Conservation (phyloP, 2,113 vertebrate species). For the Etheostoma cragini region DNA sequence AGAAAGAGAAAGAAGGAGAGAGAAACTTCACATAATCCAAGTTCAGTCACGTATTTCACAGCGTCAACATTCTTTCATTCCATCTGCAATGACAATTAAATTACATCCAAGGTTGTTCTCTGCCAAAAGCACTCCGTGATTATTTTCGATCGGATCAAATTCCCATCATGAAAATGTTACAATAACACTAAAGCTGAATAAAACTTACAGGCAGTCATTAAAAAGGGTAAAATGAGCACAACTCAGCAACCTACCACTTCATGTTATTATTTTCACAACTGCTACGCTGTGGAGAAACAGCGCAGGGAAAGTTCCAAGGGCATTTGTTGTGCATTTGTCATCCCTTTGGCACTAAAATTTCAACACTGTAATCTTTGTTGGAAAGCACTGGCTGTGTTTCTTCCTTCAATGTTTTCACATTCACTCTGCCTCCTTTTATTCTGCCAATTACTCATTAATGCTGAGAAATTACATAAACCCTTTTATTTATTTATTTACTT, state of each 20-base stretch:
- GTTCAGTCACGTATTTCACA: constrained; percentile 73
- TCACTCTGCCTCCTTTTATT: constrained; percentile 46
- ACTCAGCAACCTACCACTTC: constrained; percentile 68
- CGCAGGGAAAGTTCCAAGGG: constrained; percentile 73
- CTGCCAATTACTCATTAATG: constrained; percentile 60
- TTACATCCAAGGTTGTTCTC: constrained; percentile 73
- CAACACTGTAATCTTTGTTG: constrained; percentile 65
- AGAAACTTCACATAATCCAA: constrained; percentile 70
- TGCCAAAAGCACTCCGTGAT: constrained; percentile 65
- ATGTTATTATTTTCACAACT: constrained; percentile 72
- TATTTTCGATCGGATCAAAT: constrained; percentile 74
- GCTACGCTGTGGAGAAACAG: constrained; percentile 55
- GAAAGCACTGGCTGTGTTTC: constrained; percentile 66
- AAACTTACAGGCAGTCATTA: constrained; percentile 72
- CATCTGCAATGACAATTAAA: constrained; percentile 77
- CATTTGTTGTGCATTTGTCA: constrained; percentile 79
- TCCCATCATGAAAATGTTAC: constrained; percentile 67
- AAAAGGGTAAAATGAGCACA: constrained; percentile 63
- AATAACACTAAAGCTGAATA: constrained; percentile 66
- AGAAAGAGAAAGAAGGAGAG: constrained; percentile 26
- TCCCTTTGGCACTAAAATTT: constrained; percentile 59
- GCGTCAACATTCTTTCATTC: constrained; percentile 65
- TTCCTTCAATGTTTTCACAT: constrained; percentile 35
- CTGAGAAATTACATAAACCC: constrained; percentile 43
- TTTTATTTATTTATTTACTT: constrained; percentile 42